These are phyloP conservation scores for Alectura lathami DNA, from an alignment of 2,113 vertebrate genomes.

Conservation along the genomic window DNA sequence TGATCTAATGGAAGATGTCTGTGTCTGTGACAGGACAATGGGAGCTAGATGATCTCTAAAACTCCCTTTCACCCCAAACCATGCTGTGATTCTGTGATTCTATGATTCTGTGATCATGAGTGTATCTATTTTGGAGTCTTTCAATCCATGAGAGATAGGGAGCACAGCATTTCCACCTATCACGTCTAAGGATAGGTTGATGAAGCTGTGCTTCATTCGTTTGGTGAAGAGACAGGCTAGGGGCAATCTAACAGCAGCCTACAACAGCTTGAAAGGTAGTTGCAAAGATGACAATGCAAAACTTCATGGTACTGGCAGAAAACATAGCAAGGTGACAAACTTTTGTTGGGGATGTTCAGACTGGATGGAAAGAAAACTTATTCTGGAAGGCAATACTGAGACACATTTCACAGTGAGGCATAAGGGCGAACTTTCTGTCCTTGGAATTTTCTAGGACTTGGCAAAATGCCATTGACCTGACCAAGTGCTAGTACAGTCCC, in stretches of 20 bases:
- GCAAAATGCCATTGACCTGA: not conserved
- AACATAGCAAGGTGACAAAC: not conserved
- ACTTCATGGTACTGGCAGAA: not conserved
- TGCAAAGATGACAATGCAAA: not conserved
- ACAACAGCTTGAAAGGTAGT: not conserved
- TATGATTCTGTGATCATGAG: too few species aligned
- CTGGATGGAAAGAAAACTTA: not conserved
- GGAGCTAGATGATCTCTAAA: not conserved
- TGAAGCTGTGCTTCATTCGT: not conserved
- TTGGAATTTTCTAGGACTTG: not conserved
- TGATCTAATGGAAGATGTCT: not conserved
- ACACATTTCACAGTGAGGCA: not conserved
- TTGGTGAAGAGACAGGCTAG: not conserved
- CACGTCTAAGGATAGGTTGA: not conserved
- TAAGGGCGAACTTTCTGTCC: not conserved
- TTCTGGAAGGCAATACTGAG: not conserved
- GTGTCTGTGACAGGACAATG: not conserved
- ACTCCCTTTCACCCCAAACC: not conserved
- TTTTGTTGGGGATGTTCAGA: not conserved
- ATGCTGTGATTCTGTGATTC: not conserved
- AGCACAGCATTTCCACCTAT: not conserved
- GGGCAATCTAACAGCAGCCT: not conserved
- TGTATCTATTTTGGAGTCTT: not conserved
- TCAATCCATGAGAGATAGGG: not conserved
- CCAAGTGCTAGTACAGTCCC: not conserved